Evolutionary conservation across 2,888 invertebrate species (phyloP).

Genomic region (Platypus cylindrus): DNA sequence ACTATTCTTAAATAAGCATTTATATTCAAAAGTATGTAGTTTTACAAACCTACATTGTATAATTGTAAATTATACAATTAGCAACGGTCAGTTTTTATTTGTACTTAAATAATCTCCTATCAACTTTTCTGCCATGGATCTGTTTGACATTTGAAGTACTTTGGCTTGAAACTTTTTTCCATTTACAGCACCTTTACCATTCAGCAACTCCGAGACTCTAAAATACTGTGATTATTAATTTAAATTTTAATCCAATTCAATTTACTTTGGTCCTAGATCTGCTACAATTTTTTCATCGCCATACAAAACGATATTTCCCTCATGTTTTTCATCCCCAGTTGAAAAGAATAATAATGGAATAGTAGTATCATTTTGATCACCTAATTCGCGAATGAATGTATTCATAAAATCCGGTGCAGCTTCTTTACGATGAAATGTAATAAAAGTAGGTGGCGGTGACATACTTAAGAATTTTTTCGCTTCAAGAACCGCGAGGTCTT

Average conservation of each 20-base stretch:
- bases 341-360: conserved; percentile 58
- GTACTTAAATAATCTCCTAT: conserved; percentile 51
- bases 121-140: conserved; percentile 49
- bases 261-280: conserved; percentile 49
- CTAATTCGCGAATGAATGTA: conserved; percentile 51
- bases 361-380: conserved; percentile 38
- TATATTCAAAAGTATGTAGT: too few species aligned
- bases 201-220: conserved; percentile 52
- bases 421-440: conserved; percentile 53
- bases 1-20: too few species aligned
- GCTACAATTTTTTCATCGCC: conserved; percentile 42
- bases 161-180: conserved; percentile 66
- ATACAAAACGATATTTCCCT: conserved; percentile 44
- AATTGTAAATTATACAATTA: too few species aligned
- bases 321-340: conserved; percentile 54
- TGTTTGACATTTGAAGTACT: conserved; percentile 51
- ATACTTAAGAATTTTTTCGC: conserved; percentile 44
- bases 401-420: conserved; percentile 68
- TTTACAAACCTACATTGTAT: too few species aligned
- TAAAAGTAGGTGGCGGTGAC: conserved; percentile 41
- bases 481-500: conserved; percentile 59
- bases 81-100: too few species aligned
- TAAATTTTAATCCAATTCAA: conserved; percentile 13
- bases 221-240: neutral
- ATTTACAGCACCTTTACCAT: conserved; percentile 66